Base-by-base conservation (phyloP, 2,888 invertebrate genomes). In the Corbicula japonica region DNA sequence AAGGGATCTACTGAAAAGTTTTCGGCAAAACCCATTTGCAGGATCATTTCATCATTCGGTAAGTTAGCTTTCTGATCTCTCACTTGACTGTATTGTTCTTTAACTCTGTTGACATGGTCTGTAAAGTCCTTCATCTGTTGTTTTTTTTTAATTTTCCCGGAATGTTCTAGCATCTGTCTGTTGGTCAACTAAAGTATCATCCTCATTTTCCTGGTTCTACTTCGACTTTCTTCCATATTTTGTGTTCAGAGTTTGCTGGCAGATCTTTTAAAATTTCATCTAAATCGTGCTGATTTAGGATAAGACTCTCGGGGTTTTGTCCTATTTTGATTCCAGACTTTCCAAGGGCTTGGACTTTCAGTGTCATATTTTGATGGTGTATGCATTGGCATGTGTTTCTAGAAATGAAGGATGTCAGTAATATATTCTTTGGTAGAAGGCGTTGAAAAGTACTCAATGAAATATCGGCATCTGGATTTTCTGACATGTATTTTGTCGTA, bases 21-120 rank as follows among this genome's bases (percentile, higher is more conserved):
- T 46, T 86, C 82, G 8, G 76, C 73, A 34, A 84, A 84, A 32
- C 84, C 84, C 76, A 80, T 81, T 23, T 85, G 78, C 2, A 84
- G n/a, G 12, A 83, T 69, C 5, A 82, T 34, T 52, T 79, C 76
- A 56, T 72, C 38, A 10, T 44, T 54, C 34, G 72, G 63, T 23
- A 83, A 44, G 30, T 76, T 68, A 50, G n/a, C n/a, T n/a, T n/a
- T n/a, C n/a, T n/a, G n/a, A n/a, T n/a, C n/a, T n/a, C n/a, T n/a
- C 72, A 58, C 41, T 80, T 41, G 41, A 10, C 15, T 41, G 41
- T 41, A 41, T 15, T 41, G 41, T 41, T 41, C 41, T 15, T 41
- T 41, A 18, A 41, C 41, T n/a, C n/a, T n/a, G n/a, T n/a, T n/a
- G n/a, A 41, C 41, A 18, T 41, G 41, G 12, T 41, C 41, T 12